Evolutionary conservation across 2,888 invertebrate species (phyloP).

Genomic region (Nomada fabriciana): DNA sequence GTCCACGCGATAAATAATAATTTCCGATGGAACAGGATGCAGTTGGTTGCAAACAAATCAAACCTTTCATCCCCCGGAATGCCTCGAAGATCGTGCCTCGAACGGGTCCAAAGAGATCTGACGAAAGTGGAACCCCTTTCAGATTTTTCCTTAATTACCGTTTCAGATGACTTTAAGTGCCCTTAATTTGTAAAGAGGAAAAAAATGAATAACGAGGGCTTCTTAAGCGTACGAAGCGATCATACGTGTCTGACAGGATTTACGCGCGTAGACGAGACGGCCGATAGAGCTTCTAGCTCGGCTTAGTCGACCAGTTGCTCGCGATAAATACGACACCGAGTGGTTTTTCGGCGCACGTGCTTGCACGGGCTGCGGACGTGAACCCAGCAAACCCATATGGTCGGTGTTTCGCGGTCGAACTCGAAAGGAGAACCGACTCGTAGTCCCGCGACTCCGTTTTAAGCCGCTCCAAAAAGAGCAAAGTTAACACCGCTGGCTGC

Average conservation of each 20-base stretch:
- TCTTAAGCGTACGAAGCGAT: constrained; percentile 32
- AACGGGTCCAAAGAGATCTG: constrained; percentile 71
- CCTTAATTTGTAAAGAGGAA: constrained; percentile 45
- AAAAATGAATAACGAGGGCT: not conserved
- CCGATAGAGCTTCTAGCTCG: constrained; percentile 15
- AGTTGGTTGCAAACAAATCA: constrained; percentile 58
- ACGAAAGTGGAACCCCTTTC: constrained; percentile 63
- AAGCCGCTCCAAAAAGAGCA: constrained; percentile 58
- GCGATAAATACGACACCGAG: constrained; percentile 65
- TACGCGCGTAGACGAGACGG: constrained; percentile 30
- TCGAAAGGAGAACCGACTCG: not conserved
- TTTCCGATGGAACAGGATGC: constrained; percentile 59
- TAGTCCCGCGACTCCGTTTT: constrained; percentile 49
- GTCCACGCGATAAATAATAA: constrained; percentile 69
- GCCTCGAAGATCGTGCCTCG: constrained; percentile 77
- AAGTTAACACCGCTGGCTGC: constrained; percentile 14
- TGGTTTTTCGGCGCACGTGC: constrained; percentile 53
- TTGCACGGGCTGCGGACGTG: not conserved
- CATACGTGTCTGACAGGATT: constrained; percentile 39
- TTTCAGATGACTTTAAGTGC: constrained; percentile 33
- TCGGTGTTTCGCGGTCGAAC: constrained; percentile 1
- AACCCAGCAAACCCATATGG: not conserved
- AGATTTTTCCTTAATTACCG: not conserved
- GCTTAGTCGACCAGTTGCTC: constrained; percentile 64
- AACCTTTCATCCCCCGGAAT: constrained; percentile 75